Evolutionary conservation across 2,113 vertebrate species (phyloP).

Genomic region (Mus spicilegus): DNA sequence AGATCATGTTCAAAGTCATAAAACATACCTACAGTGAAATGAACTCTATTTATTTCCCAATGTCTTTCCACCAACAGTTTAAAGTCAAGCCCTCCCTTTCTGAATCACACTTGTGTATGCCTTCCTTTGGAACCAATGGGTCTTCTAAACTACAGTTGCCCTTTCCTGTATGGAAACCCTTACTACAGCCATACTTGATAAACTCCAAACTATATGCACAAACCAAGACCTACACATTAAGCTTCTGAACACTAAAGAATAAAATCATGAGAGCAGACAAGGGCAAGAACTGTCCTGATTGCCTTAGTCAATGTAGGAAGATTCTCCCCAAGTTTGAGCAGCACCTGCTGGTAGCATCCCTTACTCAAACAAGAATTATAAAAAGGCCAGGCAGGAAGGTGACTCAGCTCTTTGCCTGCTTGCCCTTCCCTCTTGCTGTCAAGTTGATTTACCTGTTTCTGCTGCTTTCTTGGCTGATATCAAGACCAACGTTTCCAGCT

Average conservation of each 20-base stretch:
- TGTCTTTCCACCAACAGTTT: not conserved
- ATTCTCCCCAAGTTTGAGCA: not conserved
- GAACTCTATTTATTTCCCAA: not conserved
- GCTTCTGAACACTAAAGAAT: not conserved
- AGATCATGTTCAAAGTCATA: not conserved
- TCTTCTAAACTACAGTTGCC: not conserved
- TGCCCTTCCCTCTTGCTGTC: not conserved
- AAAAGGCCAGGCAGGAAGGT: not conserved
- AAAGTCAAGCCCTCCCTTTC: not conserved
- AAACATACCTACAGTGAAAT: not conserved
- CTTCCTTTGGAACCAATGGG: not conserved
- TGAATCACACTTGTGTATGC: not conserved
- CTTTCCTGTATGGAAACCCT: not conserved
- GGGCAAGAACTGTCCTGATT: not conserved
- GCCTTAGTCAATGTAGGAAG: not conserved
- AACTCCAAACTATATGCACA: not conserved
- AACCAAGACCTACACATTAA: not conserved
- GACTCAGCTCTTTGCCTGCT: not conserved
- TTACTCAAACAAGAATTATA: not conserved
- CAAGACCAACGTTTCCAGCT: not conserved
- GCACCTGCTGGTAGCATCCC: not conserved
- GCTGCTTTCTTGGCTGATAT: not conserved
- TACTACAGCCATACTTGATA: not conserved
- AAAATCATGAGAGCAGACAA: not conserved
- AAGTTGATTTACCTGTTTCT: not conserved